A percentile compares a stretch with the other conserved stretches of the same genome.
Conservation (phyloP, 2,888 invertebrate species). For the Caenorhabditis sp. region DNA sequence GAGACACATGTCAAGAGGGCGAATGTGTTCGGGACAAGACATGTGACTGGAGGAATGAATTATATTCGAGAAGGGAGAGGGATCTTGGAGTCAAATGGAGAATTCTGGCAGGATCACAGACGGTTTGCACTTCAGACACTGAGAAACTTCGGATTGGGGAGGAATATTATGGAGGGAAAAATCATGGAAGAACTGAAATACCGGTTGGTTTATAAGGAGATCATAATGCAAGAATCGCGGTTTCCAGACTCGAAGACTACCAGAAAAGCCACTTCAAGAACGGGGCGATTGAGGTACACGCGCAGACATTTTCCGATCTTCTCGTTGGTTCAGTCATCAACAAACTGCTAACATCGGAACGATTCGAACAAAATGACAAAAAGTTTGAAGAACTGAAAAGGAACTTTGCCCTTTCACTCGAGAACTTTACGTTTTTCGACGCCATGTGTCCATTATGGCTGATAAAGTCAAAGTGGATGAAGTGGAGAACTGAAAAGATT, state of each 20-base stretch:
- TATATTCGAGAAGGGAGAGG: slow-evolving; percentile 43
- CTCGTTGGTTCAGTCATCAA: slow-evolving; percentile 65
- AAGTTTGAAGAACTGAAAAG: slow-evolving; percentile 39
- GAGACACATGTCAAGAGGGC: slow-evolving; percentile 42
- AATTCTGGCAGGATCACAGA: slow-evolving; percentile 62
- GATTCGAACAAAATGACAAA: slow-evolving; percentile 47
- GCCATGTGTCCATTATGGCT: slow-evolving; percentile 25
- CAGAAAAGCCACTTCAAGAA: slow-evolving; percentile 21
- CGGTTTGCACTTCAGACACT: slow-evolving; percentile 62
- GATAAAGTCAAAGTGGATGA: slow-evolving; percentile 30
- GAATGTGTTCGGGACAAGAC: slow-evolving; percentile 25
- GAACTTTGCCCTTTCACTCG: slow-evolving; percentile 14
- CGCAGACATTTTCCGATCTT: slow-evolving; percentile 45
- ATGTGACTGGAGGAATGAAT: slow-evolving; percentile 9
- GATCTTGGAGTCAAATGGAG: slow-evolving; percentile 50
- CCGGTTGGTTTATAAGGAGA: not conserved
- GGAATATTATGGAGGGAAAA: slow-evolving; percentile 65
- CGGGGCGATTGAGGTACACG: slow-evolving; percentile 33
- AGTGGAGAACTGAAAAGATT: slow-evolving; percentile 29
- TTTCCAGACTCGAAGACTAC: slow-evolving; percentile 23
- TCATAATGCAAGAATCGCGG: no score
- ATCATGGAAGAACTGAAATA: slow-evolving; percentile 57
- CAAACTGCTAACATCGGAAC: slow-evolving; percentile 46
- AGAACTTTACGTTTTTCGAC: slow-evolving; percentile 38
- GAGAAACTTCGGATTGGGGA: slow-evolving; percentile 62